Conservation (phyloP, 1,140 invertebrate species). For the Dendroctonus ponderosae region DNA sequence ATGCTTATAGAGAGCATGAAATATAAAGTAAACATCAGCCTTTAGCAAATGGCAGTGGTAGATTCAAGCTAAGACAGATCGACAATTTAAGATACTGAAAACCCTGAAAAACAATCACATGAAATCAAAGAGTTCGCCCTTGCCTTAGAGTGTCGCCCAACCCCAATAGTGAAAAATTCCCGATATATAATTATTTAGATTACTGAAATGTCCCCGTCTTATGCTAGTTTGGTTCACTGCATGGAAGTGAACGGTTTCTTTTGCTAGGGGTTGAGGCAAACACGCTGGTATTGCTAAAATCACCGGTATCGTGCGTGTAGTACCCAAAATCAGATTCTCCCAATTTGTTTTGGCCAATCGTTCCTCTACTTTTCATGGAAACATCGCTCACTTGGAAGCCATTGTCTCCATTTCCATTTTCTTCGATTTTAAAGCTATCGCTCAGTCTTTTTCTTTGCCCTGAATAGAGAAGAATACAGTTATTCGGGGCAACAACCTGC, state of each 20-base stretch:
- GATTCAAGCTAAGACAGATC: too few species aligned
- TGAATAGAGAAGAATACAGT: conserved; percentile 6
- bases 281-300: conserved; percentile 32
- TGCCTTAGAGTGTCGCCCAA: too few species aligned
- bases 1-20: too few species aligned
- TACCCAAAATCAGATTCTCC: conserved; percentile 38
- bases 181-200: too few species aligned
- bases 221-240: too few species aligned
- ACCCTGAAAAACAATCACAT: too few species aligned
- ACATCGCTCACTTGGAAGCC: conserved; percentile 18
- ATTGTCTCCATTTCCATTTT: conserved; percentile 33
- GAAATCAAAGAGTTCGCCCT: too few species aligned
- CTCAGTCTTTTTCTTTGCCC: conserved; percentile 48
- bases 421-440: conserved; percentile 45
- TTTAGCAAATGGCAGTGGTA: too few species aligned
- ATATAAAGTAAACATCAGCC: too few species aligned
- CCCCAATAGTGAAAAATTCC: too few species aligned
- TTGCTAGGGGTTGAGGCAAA: conserved; percentile 45
- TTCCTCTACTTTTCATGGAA: conserved; percentile 21
- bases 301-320: conserved; percentile 27
- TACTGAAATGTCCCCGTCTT: too few species aligned
- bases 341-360: conserved; percentile 31
- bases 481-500: background rate
- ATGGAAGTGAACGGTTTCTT: conserved; percentile 2
- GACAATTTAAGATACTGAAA: too few species aligned